Base-by-base conservation (phyloP, 2,797 vertebrate genomes). In the Linurgus olivaceus region DNA sequence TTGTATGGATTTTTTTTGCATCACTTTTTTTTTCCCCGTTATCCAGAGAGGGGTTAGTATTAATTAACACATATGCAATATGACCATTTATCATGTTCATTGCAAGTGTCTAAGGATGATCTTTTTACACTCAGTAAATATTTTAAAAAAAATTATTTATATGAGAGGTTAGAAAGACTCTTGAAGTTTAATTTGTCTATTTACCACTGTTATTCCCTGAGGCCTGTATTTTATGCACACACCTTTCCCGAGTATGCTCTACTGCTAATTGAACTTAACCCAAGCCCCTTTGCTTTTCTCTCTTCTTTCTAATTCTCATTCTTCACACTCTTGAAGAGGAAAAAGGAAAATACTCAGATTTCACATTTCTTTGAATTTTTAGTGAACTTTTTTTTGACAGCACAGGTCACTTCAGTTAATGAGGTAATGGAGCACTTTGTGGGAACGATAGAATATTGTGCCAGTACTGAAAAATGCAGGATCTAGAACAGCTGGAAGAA, bases 111-210 rank as follows among this genome's bases (percentile, higher is more conserved):
- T 83, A 55, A 92, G 72, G 62, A 47, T 93, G 59, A 84, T 79
- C 18, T 67, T 86, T 76, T 87, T 88, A 63, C 31, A 72, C 35
- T 76, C 25, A 15, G 72, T 72, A 81, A 94, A 76, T 83, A 94
- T 81, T 29, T 5, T 63, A 62, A 70, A 38, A 77, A 54, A 57
- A 65, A n/a, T 18, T 31, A 37, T 67, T n/a, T 71, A 42, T 92
- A 33, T 15, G 62, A 95, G 78, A 88, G 71, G 58, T 93, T 92
- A 65, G 50, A 78, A 90, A 86, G 67, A 59, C 42, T 87, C 59
- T 62, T 88, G 70, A 93, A 76, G 61, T 85, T 93, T 87, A 89
- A 93, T 94, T 93, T 92, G 17, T 91, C 58, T 95, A 1, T 91
- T 97, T 96, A 84, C 82, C 18, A 20, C 76, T 17, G 6, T 58